Evolutionary conservation across 1,140 invertebrate species (phyloP).

Genomic region (Zaprionus ornatus): DNA sequence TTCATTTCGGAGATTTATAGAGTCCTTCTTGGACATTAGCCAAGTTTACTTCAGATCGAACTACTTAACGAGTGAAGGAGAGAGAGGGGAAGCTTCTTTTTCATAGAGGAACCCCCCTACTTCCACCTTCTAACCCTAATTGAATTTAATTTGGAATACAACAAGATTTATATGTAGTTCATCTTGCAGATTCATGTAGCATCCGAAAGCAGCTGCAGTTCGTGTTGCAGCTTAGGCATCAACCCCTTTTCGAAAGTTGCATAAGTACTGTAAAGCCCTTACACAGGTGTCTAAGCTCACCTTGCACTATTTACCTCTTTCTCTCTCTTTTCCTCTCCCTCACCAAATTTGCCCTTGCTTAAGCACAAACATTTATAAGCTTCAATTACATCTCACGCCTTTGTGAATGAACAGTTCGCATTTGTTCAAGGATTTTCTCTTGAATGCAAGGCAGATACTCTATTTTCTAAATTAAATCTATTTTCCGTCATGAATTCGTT

Average conservation of each 20-base stretch:
- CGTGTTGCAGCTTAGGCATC: neutral
- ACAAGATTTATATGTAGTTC: neutral
- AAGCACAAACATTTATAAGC: neutral
- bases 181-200: neutral
- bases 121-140: too few species aligned
- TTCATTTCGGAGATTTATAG: neutral
- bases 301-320: neutral
- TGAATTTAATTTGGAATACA: neutral
- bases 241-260: neutral
- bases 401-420: neutral
- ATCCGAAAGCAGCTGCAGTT: neutral
- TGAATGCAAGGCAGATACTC: neutral
- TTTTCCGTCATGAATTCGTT: neutral
- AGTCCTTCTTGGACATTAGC: neutral
- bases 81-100: neutral
- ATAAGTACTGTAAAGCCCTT: neutral
- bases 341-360: neutral
- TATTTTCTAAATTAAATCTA: neutral
- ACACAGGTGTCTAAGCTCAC: neutral
- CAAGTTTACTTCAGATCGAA: neutral
- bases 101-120: neutral
- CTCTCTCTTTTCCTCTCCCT: neutral
- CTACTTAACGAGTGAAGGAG: neutral
- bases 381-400: neutral
- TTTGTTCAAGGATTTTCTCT: neutral